Evolutionary conservation across 2,888 invertebrate genomes (phyloP).

Genomic region (Tinea pellionella): DNA sequence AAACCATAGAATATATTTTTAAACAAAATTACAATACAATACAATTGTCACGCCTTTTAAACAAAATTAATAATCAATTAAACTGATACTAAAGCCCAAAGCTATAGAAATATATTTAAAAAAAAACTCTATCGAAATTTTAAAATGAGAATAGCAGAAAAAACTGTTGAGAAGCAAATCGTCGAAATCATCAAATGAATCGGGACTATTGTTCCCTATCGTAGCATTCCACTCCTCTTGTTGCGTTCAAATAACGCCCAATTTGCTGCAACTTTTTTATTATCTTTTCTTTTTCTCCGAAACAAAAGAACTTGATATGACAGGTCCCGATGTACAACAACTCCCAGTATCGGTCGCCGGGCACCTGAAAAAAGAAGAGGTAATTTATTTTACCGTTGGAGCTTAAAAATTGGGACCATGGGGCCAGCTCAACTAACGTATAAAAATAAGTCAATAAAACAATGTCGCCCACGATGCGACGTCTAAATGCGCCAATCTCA

Average conservation of each 20-base stretch:
- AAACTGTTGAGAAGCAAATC: conserved; percentile 18
- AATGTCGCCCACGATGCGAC: too few relatives aligned
- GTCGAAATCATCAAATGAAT: conserved; percentile 43
- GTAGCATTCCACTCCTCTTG: conserved; percentile 63
- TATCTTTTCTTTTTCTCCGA: conserved; percentile 37
- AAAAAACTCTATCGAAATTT: conserved; percentile 34
- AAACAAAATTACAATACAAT: too few relatives aligned
- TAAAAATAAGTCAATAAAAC: too few relatives aligned
- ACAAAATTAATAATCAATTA: too few relatives aligned
- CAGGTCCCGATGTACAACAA: conserved; percentile 48
- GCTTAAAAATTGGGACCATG: not conserved
- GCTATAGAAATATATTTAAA: not conserved
- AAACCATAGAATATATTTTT: too few relatives aligned
- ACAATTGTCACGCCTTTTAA: too few relatives aligned
- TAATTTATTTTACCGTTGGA: conserved; percentile 22
- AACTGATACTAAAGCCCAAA: not conserved
- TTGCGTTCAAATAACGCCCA: conserved; percentile 59
- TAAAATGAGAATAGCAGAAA: conserved; percentile 46
- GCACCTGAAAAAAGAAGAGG: conserved; percentile 56
- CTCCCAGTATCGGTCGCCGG: conserved; percentile 47
- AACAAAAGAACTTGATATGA: conserved; percentile 62
- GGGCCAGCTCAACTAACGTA: too few relatives aligned
- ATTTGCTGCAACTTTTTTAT: conserved; percentile 65
- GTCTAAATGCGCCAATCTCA: too few relatives aligned
- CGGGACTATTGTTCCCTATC: conserved; percentile 66